These are phyloP conservation scores for Dynastes grantii DNA, from an alignment of 2,888 invertebrate species.

Conservation along the genomic window DNA sequence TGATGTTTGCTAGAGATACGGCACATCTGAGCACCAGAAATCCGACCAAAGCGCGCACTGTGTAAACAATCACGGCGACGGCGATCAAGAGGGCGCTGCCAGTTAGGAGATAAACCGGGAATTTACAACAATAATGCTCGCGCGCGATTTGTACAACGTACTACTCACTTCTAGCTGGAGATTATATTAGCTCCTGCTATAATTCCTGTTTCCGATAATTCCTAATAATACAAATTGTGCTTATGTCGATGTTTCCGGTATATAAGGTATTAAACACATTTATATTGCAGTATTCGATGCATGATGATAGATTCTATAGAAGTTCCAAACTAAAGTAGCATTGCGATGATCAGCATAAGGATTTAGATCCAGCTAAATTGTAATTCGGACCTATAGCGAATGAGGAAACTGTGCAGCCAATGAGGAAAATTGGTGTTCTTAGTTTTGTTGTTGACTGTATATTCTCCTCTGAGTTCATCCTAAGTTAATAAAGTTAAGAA, in stretches of 20 bases:
- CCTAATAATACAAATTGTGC: not conserved
- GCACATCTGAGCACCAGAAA: slow-evolving; percentile 45
- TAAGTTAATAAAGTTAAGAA: too few relatives aligned
- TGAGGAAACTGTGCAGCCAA: too few relatives aligned
- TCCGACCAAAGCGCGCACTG: slow-evolving; percentile 35
- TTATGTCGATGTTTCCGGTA: too few relatives aligned
- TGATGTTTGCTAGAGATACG: slow-evolving; percentile 45
- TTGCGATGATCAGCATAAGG: too few relatives aligned
- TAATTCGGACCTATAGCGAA: too few relatives aligned
- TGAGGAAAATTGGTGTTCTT: too few relatives aligned
- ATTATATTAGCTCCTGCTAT: slow-evolving; percentile 23
- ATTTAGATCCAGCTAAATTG: too few relatives aligned
- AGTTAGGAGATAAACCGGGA: slow-evolving; percentile 34
- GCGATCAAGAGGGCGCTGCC: slow-evolving; percentile 53
- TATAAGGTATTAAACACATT: not conserved
- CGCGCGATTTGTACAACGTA: slow-evolving; percentile 25
- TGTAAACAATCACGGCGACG: slow-evolving; percentile 61
- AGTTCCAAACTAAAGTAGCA: too few relatives aligned
- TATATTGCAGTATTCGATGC: not conserved
- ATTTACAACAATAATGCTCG: slow-evolving; percentile 41
- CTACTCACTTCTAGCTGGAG: slow-evolving; percentile 1
- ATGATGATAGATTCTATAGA: too few relatives aligned
- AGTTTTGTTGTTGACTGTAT: too few relatives aligned
- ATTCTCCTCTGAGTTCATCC: too few relatives aligned
- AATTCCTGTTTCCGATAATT: slow-evolving; percentile 18